These are phyloP conservation scores for Ctenomys sociabilis DNA, from an alignment of 2,113 vertebrate genomes.

Conservation along the genomic window DNA sequence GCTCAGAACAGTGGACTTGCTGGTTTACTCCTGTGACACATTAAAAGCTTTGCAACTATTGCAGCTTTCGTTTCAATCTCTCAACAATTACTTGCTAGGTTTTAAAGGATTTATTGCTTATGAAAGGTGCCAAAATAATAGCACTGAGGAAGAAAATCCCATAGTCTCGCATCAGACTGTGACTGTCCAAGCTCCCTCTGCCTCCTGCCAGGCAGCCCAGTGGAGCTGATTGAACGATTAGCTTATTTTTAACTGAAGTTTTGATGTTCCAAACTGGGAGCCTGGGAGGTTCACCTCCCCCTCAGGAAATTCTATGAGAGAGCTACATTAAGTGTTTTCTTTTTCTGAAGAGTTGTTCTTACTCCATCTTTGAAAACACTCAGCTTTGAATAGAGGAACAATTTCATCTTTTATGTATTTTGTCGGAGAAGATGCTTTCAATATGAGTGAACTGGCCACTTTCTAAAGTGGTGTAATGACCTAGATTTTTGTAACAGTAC, in stretches of 20 bases:
- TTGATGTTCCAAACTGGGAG: slow-evolving; percentile 69
- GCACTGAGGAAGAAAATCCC: slow-evolving; percentile 60
- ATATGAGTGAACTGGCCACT: not conserved
- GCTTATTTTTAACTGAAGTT: slow-evolving; percentile 64
- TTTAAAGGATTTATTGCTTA: slow-evolving; percentile 73
- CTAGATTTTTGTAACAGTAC: not conserved
- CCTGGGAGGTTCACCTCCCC: slow-evolving; percentile 20
- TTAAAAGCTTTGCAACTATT: slow-evolving; percentile 62
- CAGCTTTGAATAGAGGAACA: not conserved
- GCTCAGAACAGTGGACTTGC: not conserved
- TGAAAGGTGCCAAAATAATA: slow-evolving; percentile 74
- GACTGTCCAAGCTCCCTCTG: slow-evolving; percentile 52
- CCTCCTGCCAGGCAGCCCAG: slow-evolving; percentile 16
- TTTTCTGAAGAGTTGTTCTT: not conserved
- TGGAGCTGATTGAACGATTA: slow-evolving; percentile 62
- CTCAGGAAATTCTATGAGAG: slow-evolving; percentile 47
- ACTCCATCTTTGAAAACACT: not conserved
- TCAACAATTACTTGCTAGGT: slow-evolving; percentile 64
- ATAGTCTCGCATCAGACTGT: slow-evolving; percentile 37
- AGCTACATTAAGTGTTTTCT: slow-evolving; percentile 41
- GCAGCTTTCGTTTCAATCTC: slow-evolving; percentile 61
- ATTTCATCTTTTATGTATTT: slow-evolving; percentile 26
- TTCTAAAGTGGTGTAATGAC: slow-evolving; percentile 27
- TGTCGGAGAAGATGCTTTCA: slow-evolving; percentile 16
- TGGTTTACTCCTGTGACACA: slow-evolving; percentile 54